Evolutionary conservation across 1,140 invertebrate genomes (phyloP), one percentile per base, ranked within the genome.

Genomic region (Triops longicaudatus): DNA sequence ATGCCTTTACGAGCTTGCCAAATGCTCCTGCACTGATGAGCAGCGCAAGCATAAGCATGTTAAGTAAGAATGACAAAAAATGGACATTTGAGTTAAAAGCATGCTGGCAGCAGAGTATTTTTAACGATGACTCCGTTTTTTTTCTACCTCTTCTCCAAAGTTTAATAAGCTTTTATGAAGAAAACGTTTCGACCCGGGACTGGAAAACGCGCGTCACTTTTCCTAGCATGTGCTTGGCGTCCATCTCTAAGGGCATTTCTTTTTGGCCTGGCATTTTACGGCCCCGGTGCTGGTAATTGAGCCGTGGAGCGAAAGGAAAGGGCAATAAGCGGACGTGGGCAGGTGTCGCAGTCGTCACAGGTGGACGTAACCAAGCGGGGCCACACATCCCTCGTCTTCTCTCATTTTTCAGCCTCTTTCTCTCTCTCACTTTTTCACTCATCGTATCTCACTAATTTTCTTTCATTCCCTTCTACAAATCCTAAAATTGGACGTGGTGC

Each of bases 321-420:
- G 43, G n/a, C 50, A 63, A 63, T 63, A 63, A 63, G 50, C 50
- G 50, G 50, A 63, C 50, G 50, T 63, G 50, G 50, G 50, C 50
- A 63, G 50, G 50, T 63, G 50, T 63, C 50, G 50, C 50, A 63
- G 50, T 63, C 50, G 50, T 63, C 50, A 63, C 50, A 63, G 50
- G 50, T 63, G 50, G 50, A 63, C 50, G 50, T 63, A 63, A 63
- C 50, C 50, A 63, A 63, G 50, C 50, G 50, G 50, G 50, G 17
- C 50, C 50, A 63, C 50, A 63, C 50, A 63, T 63, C 50, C 10
- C 22, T 63, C 50, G 50, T 63, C 50, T 63, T 63, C 50, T 22
- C 50, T 63, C 50, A 7, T 37, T 37, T n/a, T 37, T 37, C 31
- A 37, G 31, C 31, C 22, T 22, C 50, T 0, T 7, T 17, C 4